These are phyloP conservation scores for Myiotriccus ornatus DNA, from an alignment of 2,797 vertebrate genomes.

Conservation along the genomic window DNA sequence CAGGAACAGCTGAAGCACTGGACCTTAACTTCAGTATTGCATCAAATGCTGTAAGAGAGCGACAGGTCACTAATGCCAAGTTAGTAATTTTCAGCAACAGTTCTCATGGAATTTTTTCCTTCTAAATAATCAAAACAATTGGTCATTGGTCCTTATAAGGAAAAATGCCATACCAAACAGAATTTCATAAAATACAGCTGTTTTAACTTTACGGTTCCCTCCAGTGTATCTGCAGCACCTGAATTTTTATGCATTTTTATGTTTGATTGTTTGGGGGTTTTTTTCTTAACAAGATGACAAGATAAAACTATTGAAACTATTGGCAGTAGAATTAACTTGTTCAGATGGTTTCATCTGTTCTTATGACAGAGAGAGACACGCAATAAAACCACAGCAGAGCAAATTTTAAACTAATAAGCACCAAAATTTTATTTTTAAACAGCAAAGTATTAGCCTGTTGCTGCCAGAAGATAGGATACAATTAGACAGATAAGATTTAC, in stretches of 20 bases:
- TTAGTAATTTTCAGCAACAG: conserved; percentile 65
- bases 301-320: neutral
- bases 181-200: conserved; percentile 58
- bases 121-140: conserved; percentile 72
- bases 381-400: neutral
- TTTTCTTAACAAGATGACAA: neutral
- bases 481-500: neutral
- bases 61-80: conserved; percentile 46
- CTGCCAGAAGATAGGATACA: neutral
- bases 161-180: conserved; percentile 31
- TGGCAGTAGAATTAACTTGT: neutral
- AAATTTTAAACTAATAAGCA: neutral
- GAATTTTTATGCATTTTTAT: conserved; percentile 2
- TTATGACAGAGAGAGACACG: neutral
- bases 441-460: neutral
- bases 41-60: conserved; percentile 20
- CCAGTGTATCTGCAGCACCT: neutral
- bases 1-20: neutral
- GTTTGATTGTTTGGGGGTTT: neutral
- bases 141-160: conserved; percentile 66
- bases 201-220: neutral
- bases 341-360: neutral
- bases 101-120: conserved; percentile 62
- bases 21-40: conserved; percentile 27
- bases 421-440: neutral